These are phyloP conservation scores for Nemoura dubitans DNA, from an alignment of 2,888 invertebrate genomes.

Conservation along the genomic window DNA sequence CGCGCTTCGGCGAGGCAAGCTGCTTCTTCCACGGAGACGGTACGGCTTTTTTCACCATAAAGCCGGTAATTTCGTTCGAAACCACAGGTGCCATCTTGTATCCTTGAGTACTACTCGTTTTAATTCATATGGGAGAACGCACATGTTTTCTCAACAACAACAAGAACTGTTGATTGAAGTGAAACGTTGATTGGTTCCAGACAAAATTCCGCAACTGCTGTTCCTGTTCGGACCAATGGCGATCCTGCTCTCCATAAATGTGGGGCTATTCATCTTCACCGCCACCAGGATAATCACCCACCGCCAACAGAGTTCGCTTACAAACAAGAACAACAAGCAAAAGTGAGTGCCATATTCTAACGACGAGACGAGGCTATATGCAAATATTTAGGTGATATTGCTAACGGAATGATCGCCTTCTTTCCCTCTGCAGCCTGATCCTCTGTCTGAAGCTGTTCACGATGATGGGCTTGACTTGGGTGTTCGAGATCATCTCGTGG, in stretches of 20 bases:
- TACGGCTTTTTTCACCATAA: conserved; percentile 48
- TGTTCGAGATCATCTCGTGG: conserved; percentile 56
- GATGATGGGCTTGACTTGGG: conserved; percentile 57
- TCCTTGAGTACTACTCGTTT: too few species aligned
- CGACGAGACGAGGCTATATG: neutral
- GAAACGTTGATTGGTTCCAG: neutral
- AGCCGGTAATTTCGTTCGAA: conserved; percentile 50
- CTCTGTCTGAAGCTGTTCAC: conserved; percentile 56
- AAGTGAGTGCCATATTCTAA: neutral
- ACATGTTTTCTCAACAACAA: too few species aligned
- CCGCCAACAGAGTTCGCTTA: conserved; percentile 45
- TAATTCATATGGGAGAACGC: too few species aligned
- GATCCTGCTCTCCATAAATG: conserved; percentile 52
- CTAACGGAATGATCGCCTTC: too few species aligned
- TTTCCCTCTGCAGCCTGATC: conserved; percentile 42
- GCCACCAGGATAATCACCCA: conserved; percentile 53
- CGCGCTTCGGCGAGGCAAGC: conserved; percentile 50
- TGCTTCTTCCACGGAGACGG: conserved; percentile 54
- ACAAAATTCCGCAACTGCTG: conserved; percentile 28
- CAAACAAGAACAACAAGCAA: neutral
- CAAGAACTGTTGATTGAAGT: too few species aligned
- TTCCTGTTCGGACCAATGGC: conserved; percentile 55
- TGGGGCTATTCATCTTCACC: conserved; percentile 54
- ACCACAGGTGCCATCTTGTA: too few species aligned
- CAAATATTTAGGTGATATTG: too few species aligned